These are phyloP conservation scores for Amphiprion ocellaris DNA, from an alignment of 2,113 vertebrate species.

Conservation along the genomic window DNA sequence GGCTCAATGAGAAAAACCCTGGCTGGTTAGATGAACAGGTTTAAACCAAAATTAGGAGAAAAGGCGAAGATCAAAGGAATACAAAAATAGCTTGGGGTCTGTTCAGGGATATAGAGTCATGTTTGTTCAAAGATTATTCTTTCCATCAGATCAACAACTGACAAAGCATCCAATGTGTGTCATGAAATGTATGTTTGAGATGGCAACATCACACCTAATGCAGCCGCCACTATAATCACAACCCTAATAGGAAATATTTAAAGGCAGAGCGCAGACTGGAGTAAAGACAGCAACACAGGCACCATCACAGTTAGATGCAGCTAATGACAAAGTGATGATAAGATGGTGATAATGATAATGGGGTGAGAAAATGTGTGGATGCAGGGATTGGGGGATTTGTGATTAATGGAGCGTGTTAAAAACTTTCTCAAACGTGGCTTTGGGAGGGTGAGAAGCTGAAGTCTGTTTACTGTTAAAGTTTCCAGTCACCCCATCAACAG, in stretches of 20 bases:
- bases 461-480: conserved; percentile 44
- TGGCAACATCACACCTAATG: conserved; percentile 19
- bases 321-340: conserved; percentile 69
- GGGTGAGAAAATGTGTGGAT: conserved; percentile 62
- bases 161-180: conserved; percentile 23
- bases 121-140: conserved; percentile 30
- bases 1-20: conserved; percentile 5
- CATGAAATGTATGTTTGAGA: conserved; percentile 25
- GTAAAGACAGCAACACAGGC: conserved; percentile 38
- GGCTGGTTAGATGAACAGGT: conserved; percentile 28
- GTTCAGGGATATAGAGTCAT: conserved; percentile 16
- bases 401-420: conserved; percentile 53
- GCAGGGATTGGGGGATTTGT: conserved; percentile 48
- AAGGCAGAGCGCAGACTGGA: conserved; percentile 33
- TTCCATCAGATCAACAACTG: conserved; percentile 41
- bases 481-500: conserved; percentile 35
- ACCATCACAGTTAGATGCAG: conserved; percentile 40
- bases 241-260: conserved; percentile 32
- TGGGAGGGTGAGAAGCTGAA: not conserved
- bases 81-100: conserved; percentile 19
- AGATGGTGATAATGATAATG: conserved; percentile 75
- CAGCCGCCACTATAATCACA: conserved; percentile 29
- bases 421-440: conserved; percentile 21
- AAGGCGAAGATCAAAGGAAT: conserved; percentile 12
- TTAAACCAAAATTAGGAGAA: conserved; percentile 14